Percentiles rank a stretch among this genome's conserved stretches.
Evolutionary conservation across 2,888 invertebrate genomes (phyloP).

Genomic region (Clistopyga incitator): DNA sequence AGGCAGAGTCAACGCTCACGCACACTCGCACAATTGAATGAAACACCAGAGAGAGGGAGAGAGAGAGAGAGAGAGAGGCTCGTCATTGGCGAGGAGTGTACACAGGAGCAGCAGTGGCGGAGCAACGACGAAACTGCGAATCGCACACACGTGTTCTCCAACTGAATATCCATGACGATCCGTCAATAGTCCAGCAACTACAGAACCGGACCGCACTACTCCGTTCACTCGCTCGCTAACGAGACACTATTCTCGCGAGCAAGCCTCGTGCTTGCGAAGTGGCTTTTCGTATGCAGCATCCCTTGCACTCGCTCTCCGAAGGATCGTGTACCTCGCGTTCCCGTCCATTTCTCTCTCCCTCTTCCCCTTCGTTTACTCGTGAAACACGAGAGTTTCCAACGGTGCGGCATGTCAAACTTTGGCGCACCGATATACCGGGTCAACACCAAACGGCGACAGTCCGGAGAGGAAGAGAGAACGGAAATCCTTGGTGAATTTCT

Average conservation of each 20-base stretch:
- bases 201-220: slow-evolving; percentile 37
- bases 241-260: slow-evolving; percentile 68
- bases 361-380: slow-evolving; percentile 27
- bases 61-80: slow-evolving; percentile 46
- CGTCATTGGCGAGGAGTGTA: slow-evolving; percentile 39
- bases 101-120: slow-evolving; percentile 25
- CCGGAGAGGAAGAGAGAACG: slow-evolving; percentile 13
- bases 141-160: slow-evolving; percentile 42
- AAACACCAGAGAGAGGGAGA: slow-evolving; percentile 45
- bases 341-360: slow-evolving; percentile 10
- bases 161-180: slow-evolving; percentile 66
- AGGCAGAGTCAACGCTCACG: slow-evolving; percentile 60
- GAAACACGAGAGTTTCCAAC: slow-evolving; percentile 60
- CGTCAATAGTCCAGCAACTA: slow-evolving; percentile 65
- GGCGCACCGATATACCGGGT: slow-evolving; percentile 63
- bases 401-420: slow-evolving; percentile 66
- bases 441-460: slow-evolving; percentile 27
- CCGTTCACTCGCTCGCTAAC: slow-evolving; percentile 62
- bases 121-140: slow-evolving; percentile 37
- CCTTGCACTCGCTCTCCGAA: slow-evolving; percentile 38
- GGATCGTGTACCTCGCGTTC: slow-evolving; percentile 43
- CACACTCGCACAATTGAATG: slow-evolving; percentile 30
- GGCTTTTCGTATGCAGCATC: slow-evolving; percentile 58
- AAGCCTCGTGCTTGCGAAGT: slow-evolving; percentile 62
- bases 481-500: slow-evolving; percentile 20